These are phyloP conservation scores for Bombus pyrosoma DNA, from an alignment of 1,140 invertebrate genomes.

Conservation along the genomic window DNA sequence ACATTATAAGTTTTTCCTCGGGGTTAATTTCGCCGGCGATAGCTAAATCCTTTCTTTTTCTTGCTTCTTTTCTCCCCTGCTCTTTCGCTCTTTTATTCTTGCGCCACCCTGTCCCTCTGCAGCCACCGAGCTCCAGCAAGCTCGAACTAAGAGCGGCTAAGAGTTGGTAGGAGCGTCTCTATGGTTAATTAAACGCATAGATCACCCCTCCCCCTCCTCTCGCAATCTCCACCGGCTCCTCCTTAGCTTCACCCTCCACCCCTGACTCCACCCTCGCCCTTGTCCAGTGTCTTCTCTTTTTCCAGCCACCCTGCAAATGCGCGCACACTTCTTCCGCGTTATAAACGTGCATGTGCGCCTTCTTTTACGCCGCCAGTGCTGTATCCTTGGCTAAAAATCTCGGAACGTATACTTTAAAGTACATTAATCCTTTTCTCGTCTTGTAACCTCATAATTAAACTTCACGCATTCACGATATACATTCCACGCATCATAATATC, in stretches of 20 bases:
- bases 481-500: no score
- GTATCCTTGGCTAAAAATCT: slow-evolving; percentile 9
- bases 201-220: slow-evolving; percentile 71
- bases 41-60: slow-evolving; percentile 65
- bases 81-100: slow-evolving; percentile 65
- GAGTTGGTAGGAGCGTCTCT: slow-evolving; percentile 80
- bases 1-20: slow-evolving; percentile 77
- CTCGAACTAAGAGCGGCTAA: slow-evolving; percentile 79
- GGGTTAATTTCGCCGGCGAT: slow-evolving; percentile 74
- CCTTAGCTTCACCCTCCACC: slow-evolving; percentile 29
- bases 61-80: slow-evolving; percentile 12
- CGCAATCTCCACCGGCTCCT: slow-evolving; percentile 64
- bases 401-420: neutral
- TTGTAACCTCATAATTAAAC: no score
- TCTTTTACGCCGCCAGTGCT: slow-evolving; percentile 40
- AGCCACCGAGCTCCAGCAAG: slow-evolving; percentile 61
- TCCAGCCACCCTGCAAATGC: slow-evolving; percentile 49
- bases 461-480: no score
- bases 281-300: slow-evolving; percentile 12
- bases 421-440: no score
- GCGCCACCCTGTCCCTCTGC: slow-evolving; percentile 57
- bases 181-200: slow-evolving; percentile 82
- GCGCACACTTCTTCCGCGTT: slow-evolving; percentile 53
- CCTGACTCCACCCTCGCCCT: slow-evolving; percentile 10
- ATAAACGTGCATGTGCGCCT: slow-evolving; percentile 31